Evolutionary conservation across 1,140 invertebrate species (phyloP).

Genomic region (Macrotrachela quadricornifera): DNA sequence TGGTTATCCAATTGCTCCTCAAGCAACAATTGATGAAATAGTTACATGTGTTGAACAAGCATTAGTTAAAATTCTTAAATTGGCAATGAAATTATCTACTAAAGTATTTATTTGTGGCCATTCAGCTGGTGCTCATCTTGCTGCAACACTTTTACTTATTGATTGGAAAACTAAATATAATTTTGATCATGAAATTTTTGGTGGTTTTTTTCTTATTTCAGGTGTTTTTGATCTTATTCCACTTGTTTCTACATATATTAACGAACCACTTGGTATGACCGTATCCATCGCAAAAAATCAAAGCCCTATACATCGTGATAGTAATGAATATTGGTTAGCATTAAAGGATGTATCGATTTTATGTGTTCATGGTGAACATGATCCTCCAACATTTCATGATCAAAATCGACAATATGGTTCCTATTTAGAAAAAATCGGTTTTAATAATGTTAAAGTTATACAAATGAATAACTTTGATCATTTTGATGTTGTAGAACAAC

Average conservation of each 20-base stretch:
- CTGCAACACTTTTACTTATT: constrained; percentile 17
- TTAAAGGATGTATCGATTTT: too few relatives aligned
- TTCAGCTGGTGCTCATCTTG: constrained; percentile 22
- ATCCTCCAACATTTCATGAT: too few relatives aligned
- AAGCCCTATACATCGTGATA: constrained; percentile 1
- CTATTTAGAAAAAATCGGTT: too few relatives aligned
- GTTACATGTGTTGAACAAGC: too few relatives aligned
- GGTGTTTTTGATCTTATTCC: constrained; percentile 21
- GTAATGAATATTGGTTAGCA: not conserved
- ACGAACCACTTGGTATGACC: constrained; percentile 17
- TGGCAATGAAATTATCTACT: constrained; percentile 7
- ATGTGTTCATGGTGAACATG: too few relatives aligned
- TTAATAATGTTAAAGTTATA: too few relatives aligned
- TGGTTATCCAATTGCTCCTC: too few relatives aligned
- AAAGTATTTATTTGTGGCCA: constrained; percentile 23
- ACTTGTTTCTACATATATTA: constrained; percentile 17
- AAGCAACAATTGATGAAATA: too few relatives aligned
- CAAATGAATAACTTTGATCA: too few relatives aligned
- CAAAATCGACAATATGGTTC: too few relatives aligned
- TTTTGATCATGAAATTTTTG: constrained; percentile 13
- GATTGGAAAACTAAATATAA: constrained; percentile 17
- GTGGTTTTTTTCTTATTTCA: constrained; percentile 19
- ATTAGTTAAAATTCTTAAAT: too few relatives aligned
- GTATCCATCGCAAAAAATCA: constrained; percentile 10
- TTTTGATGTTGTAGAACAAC: too few relatives aligned